A percentile compares a stretch with the other conserved stretches of the same genome.
phyloP scores from a whole-genome alignment of 2,888 invertebrate genomes.

The Tholera decimalis region DNA sequence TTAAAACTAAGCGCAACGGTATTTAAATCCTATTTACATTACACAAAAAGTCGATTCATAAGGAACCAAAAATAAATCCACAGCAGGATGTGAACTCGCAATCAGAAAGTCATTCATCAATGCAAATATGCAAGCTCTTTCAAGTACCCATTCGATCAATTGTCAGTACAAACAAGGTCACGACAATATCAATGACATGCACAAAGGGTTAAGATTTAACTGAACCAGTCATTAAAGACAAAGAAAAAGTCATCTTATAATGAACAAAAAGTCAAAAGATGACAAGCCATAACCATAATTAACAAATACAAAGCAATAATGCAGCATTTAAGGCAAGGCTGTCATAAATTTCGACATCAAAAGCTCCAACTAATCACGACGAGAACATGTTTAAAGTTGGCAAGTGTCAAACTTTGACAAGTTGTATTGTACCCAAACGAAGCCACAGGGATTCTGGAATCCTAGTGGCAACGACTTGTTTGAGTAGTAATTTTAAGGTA shows the following conservation, averaged over 20 bases:
- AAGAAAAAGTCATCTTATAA: conserved; percentile 32
- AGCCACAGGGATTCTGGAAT: conserved; percentile 39
- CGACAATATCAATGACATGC: conserved; percentile 12
- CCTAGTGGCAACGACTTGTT: conserved; percentile 27
- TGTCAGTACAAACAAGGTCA: conserved; percentile 15
- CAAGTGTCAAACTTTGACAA: conserved; percentile 70
- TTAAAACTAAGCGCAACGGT: conserved; percentile 7
- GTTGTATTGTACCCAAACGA: conserved; percentile 42
- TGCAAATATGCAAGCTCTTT: conserved; percentile 39
- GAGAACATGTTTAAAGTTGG: conserved; percentile 52
- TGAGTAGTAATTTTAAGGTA: conserved; percentile 38
- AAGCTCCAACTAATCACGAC: conserved; percentile 53
- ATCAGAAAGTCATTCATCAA: conserved; percentile 44
- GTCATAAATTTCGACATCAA: conserved; percentile 57
- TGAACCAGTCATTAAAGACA: neutral
- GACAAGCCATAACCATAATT: conserved; percentile 46
- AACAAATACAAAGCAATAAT: conserved; percentile 47
- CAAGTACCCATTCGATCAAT: conserved; percentile 24
- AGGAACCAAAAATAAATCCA: conserved; percentile 27
- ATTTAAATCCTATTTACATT: conserved; percentile 29
- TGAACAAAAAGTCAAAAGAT: conserved; percentile 31
- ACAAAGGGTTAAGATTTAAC: conserved; percentile 7
- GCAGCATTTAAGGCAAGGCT: conserved; percentile 43
- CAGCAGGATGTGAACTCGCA: conserved; percentile 42
- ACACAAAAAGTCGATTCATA: conserved; percentile 41